phyloP scores from a whole-genome alignment of 1,140 invertebrate species.

The Ostrea denselamellosa region DNA sequence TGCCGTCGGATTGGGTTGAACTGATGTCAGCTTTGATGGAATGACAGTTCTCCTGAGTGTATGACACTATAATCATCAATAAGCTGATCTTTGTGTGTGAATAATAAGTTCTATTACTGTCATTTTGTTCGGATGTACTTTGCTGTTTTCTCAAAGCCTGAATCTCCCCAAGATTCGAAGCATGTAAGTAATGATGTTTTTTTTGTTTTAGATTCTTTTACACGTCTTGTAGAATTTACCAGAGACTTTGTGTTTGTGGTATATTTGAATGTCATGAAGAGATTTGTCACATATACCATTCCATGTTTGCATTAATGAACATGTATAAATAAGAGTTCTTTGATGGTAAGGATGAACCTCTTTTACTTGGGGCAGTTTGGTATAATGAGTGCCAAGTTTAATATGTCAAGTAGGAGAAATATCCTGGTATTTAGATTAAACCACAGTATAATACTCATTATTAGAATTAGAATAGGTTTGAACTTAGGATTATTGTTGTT shows the following conservation, averaged over 20 bases:
- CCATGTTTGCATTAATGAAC: not conserved
- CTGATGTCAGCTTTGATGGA: conserved; percentile 1
- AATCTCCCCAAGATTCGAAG: conserved; percentile 28
- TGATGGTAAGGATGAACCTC: not conserved
- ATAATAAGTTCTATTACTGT: not conserved
- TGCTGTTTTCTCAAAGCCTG: conserved; percentile 26
- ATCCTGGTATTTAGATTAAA: not conserved
- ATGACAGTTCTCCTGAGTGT: not conserved
- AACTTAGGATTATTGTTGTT: conserved; percentile 14
- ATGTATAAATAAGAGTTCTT: not conserved
- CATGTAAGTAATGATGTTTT: not conserved
- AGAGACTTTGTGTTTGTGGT: not conserved
- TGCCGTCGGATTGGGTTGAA: not conserved
- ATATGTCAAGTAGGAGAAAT: conserved; percentile 7
- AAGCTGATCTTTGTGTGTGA: conserved; percentile 5
- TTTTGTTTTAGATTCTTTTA: not conserved
- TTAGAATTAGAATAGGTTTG: not conserved
- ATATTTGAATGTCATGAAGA: not conserved
- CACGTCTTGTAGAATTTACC: not conserved
- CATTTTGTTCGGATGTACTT: conserved; percentile 30
- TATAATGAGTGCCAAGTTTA: not conserved
- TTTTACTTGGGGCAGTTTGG: not conserved
- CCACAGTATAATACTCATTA: conserved; percentile 19
- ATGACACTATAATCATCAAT: not conserved
- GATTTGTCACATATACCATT: not conserved